phyloP scores from a whole-genome alignment of 2,113 vertebrate genomes.

The Dinomys branickii region DNA sequence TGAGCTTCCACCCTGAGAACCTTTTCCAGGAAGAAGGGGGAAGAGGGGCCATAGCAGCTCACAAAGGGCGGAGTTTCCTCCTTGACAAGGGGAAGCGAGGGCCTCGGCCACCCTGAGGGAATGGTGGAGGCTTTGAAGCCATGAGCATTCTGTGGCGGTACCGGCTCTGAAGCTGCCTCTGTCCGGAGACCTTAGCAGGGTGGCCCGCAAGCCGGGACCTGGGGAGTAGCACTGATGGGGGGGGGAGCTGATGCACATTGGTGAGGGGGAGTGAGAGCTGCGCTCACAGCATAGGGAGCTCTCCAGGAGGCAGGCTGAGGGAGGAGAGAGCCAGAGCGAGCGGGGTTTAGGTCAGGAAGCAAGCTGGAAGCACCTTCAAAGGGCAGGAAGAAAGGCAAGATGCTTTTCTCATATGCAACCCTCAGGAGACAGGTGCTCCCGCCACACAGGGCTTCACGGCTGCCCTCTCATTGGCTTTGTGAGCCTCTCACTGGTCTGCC shows the following conservation, averaged over 20 bases:
- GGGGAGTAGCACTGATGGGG: neutral
- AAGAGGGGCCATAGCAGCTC: neutral
- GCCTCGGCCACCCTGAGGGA: neutral
- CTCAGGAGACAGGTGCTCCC: neutral
- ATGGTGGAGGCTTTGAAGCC: neutral
- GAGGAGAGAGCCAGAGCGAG: neutral
- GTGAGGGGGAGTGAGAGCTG: neutral
- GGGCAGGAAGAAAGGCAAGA: neutral
- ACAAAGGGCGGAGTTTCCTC: neutral
- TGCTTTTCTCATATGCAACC: neutral
- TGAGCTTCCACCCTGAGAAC: slow-evolving; percentile 85
- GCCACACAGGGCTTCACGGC: neutral
- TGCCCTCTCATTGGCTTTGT: neutral
- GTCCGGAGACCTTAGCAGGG: neutral
- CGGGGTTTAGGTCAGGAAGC: neutral
- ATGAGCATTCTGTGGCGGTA: neutral
- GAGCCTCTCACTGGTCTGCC: neutral
- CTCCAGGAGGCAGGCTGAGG: neutral
- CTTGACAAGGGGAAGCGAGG: neutral
- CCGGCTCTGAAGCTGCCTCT: neutral
- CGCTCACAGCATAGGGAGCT: neutral
- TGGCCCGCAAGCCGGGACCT: neutral
- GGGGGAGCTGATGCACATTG: neutral
- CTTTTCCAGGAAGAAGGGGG: slow-evolving; percentile 27
- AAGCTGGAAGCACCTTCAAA: neutral